These are phyloP conservation scores for Engraulis encrasicolus DNA, from an alignment of 2,113 vertebrate genomes.

Conservation along the genomic window DNA sequence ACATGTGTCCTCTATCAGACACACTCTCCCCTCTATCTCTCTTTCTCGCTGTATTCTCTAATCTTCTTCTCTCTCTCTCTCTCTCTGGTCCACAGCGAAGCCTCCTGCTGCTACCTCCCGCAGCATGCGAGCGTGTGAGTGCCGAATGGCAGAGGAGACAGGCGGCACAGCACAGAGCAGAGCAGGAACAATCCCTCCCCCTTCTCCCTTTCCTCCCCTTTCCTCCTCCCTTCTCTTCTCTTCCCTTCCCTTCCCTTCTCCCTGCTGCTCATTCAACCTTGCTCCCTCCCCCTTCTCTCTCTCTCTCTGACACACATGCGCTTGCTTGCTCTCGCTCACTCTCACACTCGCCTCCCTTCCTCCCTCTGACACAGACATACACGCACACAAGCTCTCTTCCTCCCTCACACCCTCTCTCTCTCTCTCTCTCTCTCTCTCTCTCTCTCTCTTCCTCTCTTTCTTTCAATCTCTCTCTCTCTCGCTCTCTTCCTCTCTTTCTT, in stretches of 20 bases:
- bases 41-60: no score
- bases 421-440: no score
- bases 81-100: conserved; percentile 50
- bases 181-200: conserved; percentile 57
- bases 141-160: conserved; percentile 75
- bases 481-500: conserved; percentile 16
- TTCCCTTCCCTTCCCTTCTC: conserved; percentile 46
- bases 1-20: conserved; percentile 38
- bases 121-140: conserved; percentile 72
- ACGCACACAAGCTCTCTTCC: not conserved
- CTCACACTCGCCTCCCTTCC: not conserved
- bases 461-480: not conserved
- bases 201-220: conserved; percentile 60
- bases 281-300: conserved; percentile 17
- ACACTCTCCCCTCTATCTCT: conserved; percentile 22
- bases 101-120: conserved; percentile 64
- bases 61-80: conserved; percentile 51
- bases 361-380: not conserved
- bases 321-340: not conserved
- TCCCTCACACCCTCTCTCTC: no score
- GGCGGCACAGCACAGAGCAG: no score
- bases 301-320: not conserved
- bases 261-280: conserved; percentile 16
- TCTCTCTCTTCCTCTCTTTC: no score
- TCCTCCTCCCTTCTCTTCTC: conserved; percentile 53